These are phyloP conservation scores for Pogonomyrmex californicus DNA, from an alignment of 1,140 invertebrate species.

Conservation along the genomic window DNA sequence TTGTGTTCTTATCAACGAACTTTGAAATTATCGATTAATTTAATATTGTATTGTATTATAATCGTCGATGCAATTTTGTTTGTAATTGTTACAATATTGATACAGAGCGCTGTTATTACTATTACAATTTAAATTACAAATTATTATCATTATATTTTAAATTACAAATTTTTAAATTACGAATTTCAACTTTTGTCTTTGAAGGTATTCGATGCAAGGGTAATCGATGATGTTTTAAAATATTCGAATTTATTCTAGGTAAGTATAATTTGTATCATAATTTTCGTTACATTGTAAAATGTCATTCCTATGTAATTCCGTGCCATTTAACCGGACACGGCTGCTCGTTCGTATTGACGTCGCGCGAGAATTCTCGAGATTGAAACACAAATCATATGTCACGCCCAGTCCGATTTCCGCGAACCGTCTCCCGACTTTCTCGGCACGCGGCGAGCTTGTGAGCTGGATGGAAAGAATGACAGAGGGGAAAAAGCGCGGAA, in stretches of 20 bases:
- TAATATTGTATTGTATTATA: background rate
- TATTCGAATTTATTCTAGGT: background rate
- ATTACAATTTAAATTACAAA: background rate
- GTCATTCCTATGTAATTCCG: background rate
- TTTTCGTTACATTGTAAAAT: background rate
- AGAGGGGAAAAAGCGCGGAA: conserved; percentile 37
- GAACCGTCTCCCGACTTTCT: conserved; percentile 55
- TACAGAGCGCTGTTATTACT: background rate
- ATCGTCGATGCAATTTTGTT: background rate
- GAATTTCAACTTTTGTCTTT: background rate
- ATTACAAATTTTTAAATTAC: background rate
- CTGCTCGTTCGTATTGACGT: background rate
- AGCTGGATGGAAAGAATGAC: background rate
- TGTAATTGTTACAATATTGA: conserved; percentile 6
- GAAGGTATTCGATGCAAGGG: background rate
- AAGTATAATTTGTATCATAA: background rate
- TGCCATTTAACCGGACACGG: background rate
- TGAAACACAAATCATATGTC: conserved; percentile 57
- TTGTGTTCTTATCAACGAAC: background rate
- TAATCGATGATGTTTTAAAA: background rate
- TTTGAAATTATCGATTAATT: background rate
- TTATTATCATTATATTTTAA: background rate
- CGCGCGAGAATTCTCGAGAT: conserved; percentile 6
- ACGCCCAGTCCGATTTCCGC: conserved; percentile 42
- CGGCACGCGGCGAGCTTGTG: conserved; percentile 40